These are phyloP conservation scores for Drosophila ananassae DNA, from an alignment of 1,140 invertebrate species.

Conservation along the genomic window DNA sequence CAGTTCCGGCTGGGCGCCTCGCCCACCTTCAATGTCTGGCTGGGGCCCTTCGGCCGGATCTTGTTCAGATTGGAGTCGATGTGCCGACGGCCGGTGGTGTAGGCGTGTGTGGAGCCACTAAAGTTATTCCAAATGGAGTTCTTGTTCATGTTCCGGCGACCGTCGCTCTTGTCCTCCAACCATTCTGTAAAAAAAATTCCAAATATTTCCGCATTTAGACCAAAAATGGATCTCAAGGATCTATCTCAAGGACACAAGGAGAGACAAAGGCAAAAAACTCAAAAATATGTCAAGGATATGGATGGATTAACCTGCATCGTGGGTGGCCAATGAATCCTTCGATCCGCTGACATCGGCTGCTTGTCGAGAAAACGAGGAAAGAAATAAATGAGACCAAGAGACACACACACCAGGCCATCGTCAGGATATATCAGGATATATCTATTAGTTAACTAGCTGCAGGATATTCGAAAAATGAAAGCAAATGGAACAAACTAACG, in stretches of 20 bases:
- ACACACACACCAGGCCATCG: slow-evolving; percentile 42
- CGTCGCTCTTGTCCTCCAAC: slow-evolving; percentile 81
- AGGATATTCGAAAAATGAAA: slow-evolving; percentile 6
- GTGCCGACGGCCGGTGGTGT: slow-evolving; percentile 90
- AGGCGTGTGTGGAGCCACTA: slow-evolving; percentile 88
- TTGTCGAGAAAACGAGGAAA: slow-evolving; percentile 66
- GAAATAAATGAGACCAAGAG: slow-evolving; percentile 52
- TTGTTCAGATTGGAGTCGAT: slow-evolving; percentile 85
- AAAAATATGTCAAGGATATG: neutral
- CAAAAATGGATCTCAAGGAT: no score
- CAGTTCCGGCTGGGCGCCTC: slow-evolving; percentile 71
- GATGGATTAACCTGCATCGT: slow-evolving; percentile 89
- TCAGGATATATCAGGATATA: no score
- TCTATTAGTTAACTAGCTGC: slow-evolving; percentile 23
- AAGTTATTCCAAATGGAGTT: slow-evolving; percentile 87
- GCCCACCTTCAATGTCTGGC: slow-evolving; percentile 91
- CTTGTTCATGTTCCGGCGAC: slow-evolving; percentile 80
- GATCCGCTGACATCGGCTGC: slow-evolving; percentile 91
- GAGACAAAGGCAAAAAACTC: no score
- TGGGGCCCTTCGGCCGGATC: slow-evolving; percentile 89
- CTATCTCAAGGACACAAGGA: no score
- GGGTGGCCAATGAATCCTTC: slow-evolving; percentile 90
- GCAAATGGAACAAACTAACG: slow-evolving; percentile 8
- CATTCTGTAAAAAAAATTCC: slow-evolving; percentile 72
- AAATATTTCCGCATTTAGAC: slow-evolving; percentile 33